These are phyloP conservation scores for Ifrita kowaldi DNA, from an alignment of 2,113 vertebrate genomes.

Conservation along the genomic window DNA sequence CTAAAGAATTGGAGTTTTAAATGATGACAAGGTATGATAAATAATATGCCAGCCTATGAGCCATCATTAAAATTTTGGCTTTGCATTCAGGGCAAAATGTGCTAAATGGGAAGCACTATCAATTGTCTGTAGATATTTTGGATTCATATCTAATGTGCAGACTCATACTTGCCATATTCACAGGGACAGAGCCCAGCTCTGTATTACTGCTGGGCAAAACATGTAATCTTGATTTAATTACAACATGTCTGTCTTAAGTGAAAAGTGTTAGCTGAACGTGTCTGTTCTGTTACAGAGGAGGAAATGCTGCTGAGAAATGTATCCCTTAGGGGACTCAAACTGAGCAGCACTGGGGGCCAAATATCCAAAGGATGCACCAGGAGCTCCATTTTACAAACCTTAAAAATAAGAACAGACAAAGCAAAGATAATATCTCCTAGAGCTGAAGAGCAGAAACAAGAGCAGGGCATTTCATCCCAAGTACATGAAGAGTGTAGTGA, in stretches of 20 bases:
- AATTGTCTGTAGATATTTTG: constrained; percentile 13
- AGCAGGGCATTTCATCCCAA: not conserved
- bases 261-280: not conserved
- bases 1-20: not conserved
- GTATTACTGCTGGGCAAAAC: not conserved
- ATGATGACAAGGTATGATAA: not conserved
- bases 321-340: not conserved
- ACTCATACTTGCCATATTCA: not conserved
- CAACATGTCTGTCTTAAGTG: not conserved
- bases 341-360: not conserved
- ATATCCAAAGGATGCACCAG: not conserved
- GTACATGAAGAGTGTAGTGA: not conserved
- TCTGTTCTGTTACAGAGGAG: not conserved
- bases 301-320: constrained; percentile 8
- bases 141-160: not conserved
- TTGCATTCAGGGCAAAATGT: not conserved
- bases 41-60: not conserved
- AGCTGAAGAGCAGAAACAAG: not conserved
- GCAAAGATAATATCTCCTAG: not conserved
- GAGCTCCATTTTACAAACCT: not conserved
- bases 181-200: not conserved
- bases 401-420: not conserved
- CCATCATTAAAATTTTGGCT: not conserved
- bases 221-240: constrained; percentile 5
- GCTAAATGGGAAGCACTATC: not conserved